phyloP scores from a whole-genome alignment of 2,113 vertebrate species.

The Gulo gulo region DNA sequence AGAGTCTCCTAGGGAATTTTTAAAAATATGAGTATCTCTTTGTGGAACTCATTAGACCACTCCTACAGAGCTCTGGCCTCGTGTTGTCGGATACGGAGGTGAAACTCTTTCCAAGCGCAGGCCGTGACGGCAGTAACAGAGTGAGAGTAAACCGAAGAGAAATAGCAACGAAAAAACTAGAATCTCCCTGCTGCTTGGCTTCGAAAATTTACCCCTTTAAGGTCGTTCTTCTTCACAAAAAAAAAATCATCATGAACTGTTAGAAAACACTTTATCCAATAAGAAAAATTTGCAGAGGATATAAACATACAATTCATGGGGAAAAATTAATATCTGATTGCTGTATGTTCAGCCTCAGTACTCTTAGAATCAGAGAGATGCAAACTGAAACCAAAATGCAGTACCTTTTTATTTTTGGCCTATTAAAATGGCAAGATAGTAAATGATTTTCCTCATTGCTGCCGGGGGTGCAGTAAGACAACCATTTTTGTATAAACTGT shows the following conservation, averaged over 20 bases:
- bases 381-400: constrained; percentile 8
- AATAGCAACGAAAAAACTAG: not conserved
- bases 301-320: not conserved
- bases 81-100: not conserved
- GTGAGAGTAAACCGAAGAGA: not conserved
- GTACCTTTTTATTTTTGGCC: not conserved
- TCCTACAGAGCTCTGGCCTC: not conserved
- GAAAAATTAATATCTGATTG: not conserved
- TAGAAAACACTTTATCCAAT: not conserved
- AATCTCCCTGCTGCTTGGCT: not conserved
- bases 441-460: not conserved
- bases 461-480: not conserved
- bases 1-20: not conserved
- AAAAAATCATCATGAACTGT: not conserved
- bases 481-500: not conserved
- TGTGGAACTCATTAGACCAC: not conserved
- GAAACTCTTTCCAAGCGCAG: not conserved
- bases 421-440: not conserved
- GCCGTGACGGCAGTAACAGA: not conserved
- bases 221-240: not conserved
- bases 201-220: not conserved
- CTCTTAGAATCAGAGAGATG: constrained; percentile 2
- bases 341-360: not conserved
- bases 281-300: not conserved
- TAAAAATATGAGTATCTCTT: constrained; percentile 4